phyloP scores from a whole-genome alignment of 92 coral and sea anemone species.

The Montipora capitata region DNA sequence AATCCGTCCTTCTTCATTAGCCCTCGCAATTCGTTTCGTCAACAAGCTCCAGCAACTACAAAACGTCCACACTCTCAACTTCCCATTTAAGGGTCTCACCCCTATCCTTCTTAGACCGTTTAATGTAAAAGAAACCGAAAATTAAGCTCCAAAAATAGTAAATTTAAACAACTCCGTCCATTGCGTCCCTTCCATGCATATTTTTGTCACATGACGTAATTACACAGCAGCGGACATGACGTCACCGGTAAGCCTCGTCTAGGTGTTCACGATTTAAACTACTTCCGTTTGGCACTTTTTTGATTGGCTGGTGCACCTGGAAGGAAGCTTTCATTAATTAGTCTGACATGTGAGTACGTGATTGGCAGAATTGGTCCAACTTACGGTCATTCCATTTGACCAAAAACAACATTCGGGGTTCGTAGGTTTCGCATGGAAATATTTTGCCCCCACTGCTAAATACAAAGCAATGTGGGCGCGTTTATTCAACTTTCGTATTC shows the following conservation, averaged over 20 bases:
- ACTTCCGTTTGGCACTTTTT: slow-evolving; percentile 45
- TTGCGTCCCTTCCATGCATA: slow-evolving; percentile 87
- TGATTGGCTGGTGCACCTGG: slow-evolving; percentile 34
- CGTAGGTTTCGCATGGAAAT: no score
- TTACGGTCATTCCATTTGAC: no score
- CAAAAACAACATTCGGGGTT: no score
- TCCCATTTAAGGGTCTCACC: slow-evolving; percentile 22
- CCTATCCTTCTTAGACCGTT: slow-evolving; percentile 25
- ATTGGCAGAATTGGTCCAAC: slow-evolving; percentile 53
- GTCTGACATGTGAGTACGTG: slow-evolving; percentile 70
- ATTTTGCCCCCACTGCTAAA: no score
- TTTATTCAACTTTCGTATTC: no score
- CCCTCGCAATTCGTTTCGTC: slow-evolving; percentile 13
- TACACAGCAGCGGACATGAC: slow-evolving; percentile 82
- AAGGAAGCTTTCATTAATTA: slow-evolving; percentile 1
- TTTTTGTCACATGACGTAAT: slow-evolving; percentile 99
- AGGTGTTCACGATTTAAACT: neutral
- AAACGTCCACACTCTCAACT: slow-evolving; percentile 25
- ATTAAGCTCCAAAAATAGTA: slow-evolving; percentile 64
- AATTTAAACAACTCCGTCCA: slow-evolving; percentile 67
- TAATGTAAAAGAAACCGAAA: slow-evolving; percentile 52
- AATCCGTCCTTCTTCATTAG: slow-evolving; percentile 64
- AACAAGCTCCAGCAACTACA: slow-evolving; percentile 22
- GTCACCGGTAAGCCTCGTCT: slow-evolving; percentile 88
- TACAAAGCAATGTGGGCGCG: no score